Conservation (phyloP, 2,797 vertebrate genomes). For the Nannoperca australis region DNA sequence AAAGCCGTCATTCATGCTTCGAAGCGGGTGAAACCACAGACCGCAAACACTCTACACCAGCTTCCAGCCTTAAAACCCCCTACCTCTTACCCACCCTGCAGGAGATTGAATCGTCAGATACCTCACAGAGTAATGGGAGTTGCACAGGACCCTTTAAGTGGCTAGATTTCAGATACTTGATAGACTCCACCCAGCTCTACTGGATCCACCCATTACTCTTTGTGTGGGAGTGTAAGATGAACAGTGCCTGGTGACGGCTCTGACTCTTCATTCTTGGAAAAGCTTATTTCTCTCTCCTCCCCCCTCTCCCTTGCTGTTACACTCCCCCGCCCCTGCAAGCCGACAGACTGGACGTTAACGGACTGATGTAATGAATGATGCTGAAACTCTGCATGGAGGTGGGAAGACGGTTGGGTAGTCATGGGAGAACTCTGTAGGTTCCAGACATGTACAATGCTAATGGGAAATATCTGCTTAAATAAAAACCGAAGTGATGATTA, state of each 20-base stretch:
- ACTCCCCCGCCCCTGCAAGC: constrained; percentile 61
- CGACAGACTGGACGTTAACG: constrained; percentile 73
- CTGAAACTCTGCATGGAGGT: constrained; percentile 75
- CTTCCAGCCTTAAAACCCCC: constrained; percentile 88
- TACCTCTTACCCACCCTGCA: constrained; percentile 76
- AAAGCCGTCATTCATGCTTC: constrained; percentile 77
- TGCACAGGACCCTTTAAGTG: constrained; percentile 68
- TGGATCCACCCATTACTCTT: constrained; percentile 66
- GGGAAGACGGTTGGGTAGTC: constrained; percentile 60
- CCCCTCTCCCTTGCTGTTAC: constrained; percentile 40
- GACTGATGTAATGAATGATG: constrained; percentile 70
- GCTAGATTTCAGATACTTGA: constrained; percentile 41
- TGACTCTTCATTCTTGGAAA: constrained; percentile 62
- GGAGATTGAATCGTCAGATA: constrained; percentile 70
- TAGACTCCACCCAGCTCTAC: constrained; percentile 55
- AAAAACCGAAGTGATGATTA: constrained; percentile 89
- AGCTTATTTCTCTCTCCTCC: constrained; percentile 5
- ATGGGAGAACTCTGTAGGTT: constrained; percentile 84
- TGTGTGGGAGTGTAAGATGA: constrained; percentile 54
- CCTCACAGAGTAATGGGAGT: constrained; percentile 72
- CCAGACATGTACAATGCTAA: constrained; percentile 85
- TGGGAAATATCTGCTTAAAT: constrained; percentile 89
- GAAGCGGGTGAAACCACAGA: constrained; percentile 68
- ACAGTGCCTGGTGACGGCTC: constrained; percentile 74
- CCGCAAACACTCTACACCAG: constrained; percentile 81